phyloP scores from a whole-genome alignment of 2,113 vertebrate genomes.

The Callipepla californica region DNA sequence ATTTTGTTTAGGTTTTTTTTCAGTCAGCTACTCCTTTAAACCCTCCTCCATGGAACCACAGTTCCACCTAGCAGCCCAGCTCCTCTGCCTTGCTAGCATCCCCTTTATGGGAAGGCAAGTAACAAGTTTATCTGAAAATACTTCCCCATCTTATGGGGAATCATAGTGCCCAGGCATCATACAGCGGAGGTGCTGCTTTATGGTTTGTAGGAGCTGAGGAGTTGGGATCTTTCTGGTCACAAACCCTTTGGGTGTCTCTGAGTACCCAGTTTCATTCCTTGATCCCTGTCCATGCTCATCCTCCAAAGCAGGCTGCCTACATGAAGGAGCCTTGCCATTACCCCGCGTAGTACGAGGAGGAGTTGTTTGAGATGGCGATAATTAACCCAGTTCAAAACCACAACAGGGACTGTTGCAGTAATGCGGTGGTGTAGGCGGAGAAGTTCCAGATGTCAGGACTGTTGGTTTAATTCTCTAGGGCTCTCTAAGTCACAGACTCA shows the following conservation, averaged over 20 bases:
- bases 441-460: not conserved
- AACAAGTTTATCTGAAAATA: not conserved
- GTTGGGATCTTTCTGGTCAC: not conserved
- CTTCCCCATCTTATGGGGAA: not conserved
- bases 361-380: rapidly evolving
- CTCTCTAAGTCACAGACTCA: not conserved
- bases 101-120: not conserved
- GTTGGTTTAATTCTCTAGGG: not conserved
- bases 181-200: not conserved
- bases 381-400: not conserved
- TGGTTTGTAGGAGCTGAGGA: not conserved
- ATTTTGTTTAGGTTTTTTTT: not conserved
- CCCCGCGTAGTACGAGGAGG: not conserved
- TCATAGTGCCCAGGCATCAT: not conserved
- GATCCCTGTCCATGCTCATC: not conserved
- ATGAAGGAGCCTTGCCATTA: not conserved
- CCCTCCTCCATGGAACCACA: not conserved
- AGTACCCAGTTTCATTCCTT: rapidly evolving
- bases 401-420: not conserved
- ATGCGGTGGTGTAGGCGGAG: rapidly evolving
- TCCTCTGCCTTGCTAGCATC: not conserved
- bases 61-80: not conserved
- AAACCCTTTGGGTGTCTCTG: not conserved
- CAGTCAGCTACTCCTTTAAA: not conserved
- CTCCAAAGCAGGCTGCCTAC: not conserved